Conservation (phyloP, 2,888 invertebrate genomes). For the Sipha maydis region DNA sequence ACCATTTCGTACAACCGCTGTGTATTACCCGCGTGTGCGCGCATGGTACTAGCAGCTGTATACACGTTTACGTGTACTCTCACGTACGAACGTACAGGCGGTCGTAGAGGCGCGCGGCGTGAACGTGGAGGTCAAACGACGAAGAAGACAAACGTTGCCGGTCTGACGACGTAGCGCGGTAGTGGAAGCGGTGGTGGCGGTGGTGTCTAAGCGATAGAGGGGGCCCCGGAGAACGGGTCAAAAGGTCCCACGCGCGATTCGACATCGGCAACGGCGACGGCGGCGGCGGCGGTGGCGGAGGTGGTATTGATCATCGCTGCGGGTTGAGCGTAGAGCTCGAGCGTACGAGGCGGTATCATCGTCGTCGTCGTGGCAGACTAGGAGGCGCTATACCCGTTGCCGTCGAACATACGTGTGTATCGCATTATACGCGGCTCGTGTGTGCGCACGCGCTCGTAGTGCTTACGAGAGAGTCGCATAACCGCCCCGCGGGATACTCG, state of each 20-base stretch:
- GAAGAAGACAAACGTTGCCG: not conserved
- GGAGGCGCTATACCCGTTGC: not conserved
- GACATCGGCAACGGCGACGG: not conserved
- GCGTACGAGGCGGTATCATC: not conserved
- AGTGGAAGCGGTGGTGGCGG: not conserved
- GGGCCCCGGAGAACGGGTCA: not conserved
- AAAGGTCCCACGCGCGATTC: conserved; percentile 7
- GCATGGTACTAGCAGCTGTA: too few relatives aligned
- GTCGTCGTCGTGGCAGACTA: not conserved
- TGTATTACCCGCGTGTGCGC: not conserved
- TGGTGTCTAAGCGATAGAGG: not conserved
- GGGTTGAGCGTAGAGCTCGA: not conserved
- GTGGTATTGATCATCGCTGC: conserved; percentile 33
- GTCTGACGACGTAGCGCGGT: not conserved
- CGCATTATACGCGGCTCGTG: not conserved
- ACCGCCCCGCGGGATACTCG: conserved; percentile 45
- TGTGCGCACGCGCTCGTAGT: not conserved
- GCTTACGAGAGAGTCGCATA: not conserved
- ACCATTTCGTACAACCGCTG: not conserved
- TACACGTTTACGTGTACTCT: not conserved
- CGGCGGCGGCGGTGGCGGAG: not conserved
- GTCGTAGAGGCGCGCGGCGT: not conserved
- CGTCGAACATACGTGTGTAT: not conserved
- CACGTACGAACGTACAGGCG: not conserved
- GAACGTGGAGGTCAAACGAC: not conserved